phyloP scores from a whole-genome alignment of 2,888 invertebrate species.

The Zygogramma bicolorata region DNA sequence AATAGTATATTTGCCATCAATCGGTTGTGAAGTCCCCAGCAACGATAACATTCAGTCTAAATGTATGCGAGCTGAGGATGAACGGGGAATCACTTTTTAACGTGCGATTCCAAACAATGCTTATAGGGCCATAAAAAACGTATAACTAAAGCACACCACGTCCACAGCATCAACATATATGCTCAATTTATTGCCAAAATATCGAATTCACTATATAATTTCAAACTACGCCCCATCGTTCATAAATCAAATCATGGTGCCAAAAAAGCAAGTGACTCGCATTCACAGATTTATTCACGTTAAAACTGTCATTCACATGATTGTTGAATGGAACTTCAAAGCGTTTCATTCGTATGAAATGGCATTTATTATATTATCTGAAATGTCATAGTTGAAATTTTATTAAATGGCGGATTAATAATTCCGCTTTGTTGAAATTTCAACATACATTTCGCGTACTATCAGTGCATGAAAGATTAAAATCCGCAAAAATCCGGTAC shows the following conservation, averaged over 20 bases:
- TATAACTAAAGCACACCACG: no score
- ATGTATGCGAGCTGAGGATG: no score
- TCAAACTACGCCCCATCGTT: not conserved
- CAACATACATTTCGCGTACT: slow-evolving; percentile 13
- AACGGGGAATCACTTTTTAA: no score
- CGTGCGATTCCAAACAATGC: no score
- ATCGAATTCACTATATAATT: not conserved
- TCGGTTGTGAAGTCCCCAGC: no score
- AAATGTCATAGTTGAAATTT: slow-evolving; percentile 26
- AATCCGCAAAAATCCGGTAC: slow-evolving; percentile 8
- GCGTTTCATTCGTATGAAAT: slow-evolving; percentile 8
- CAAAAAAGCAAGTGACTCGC: not conserved
- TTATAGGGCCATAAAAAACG: no score
- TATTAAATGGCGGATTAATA: slow-evolving; percentile 24
- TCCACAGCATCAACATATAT: not conserved
- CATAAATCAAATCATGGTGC: slow-evolving; percentile 1
- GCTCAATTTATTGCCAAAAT: not conserved
- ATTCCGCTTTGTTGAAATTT: slow-evolving; percentile 24
- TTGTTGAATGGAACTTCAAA: slow-evolving; percentile 1
- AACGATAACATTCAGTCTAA: no score
- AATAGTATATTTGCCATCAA: no score
- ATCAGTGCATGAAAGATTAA: slow-evolving; percentile 17
- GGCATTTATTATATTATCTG: slow-evolving; percentile 22
- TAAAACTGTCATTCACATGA: not conserved
- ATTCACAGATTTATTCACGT: not conserved